Percentiles rank a stretch among this genome's conserved stretches.
These are phyloP conservation scores for Nyctibius bracteatus DNA, from an alignment of 2,113 vertebrate genomes.

Conservation along the genomic window DNA sequence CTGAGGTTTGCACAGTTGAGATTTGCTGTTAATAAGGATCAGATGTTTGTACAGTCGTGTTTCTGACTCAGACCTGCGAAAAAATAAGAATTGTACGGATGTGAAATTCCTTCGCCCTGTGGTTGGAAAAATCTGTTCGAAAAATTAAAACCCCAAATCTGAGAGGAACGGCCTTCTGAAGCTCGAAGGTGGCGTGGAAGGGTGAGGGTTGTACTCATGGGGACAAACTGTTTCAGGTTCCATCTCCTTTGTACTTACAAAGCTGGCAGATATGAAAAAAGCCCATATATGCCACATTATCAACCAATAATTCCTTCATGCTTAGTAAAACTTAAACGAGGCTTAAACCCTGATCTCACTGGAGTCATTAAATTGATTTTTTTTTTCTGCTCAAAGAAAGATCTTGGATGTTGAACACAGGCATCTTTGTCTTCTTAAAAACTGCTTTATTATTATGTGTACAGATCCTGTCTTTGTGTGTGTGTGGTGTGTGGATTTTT, in stretches of 20 bases:
- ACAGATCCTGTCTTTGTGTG: conserved; percentile 65
- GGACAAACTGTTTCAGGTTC: conserved; percentile 14
- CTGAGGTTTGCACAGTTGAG: conserved; percentile 47
- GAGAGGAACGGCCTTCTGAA: conserved; percentile 30
- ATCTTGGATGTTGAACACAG: conserved; percentile 66
- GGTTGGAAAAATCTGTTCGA: conserved; percentile 42
- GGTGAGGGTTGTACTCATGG: neutral
- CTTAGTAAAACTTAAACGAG: conserved; percentile 68
- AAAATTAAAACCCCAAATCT: neutral
- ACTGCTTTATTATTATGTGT: conserved; percentile 68
- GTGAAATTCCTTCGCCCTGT: conserved; percentile 41
- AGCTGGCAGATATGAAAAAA: neutral
- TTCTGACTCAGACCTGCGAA: conserved; percentile 62
- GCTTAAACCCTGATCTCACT: conserved; percentile 62
- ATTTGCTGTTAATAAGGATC: conserved; percentile 57
- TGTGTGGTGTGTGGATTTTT: conserved; percentile 53
- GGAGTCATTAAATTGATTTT: conserved; percentile 62
- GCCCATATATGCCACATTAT: conserved; percentile 2
- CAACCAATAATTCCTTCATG: conserved; percentile 62
- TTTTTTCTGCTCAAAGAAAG: conserved; percentile 48
- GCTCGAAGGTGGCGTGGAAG: neutral
- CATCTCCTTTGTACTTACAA: neutral
- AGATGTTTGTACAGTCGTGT: conserved; percentile 55
- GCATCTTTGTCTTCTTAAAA: conserved; percentile 68
- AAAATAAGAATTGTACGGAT: neutral